These are phyloP conservation scores for silkworm (Bombyx mori) DNA, from an alignment of 1,140 invertebrate species.

Conservation along the genomic window DNA sequence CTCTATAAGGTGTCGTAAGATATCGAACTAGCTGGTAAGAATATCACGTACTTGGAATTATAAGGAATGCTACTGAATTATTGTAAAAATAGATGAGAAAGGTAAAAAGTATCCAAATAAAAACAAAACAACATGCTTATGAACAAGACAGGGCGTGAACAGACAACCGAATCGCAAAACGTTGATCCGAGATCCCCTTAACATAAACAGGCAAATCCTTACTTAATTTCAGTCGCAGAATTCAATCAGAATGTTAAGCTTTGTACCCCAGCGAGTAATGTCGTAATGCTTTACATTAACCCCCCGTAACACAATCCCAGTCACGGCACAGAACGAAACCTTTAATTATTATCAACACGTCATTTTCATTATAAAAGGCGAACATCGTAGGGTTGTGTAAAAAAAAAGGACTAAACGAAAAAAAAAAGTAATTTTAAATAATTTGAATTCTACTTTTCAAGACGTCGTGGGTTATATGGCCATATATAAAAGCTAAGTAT, in stretches of 20 bases:
- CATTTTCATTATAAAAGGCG: constrained; percentile 48
- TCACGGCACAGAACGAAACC: constrained; percentile 59
- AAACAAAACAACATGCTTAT: background rate
- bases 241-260: constrained; percentile 68
- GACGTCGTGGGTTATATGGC: too few species aligned
- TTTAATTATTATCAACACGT: constrained; percentile 73
- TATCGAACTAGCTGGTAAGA: too few species aligned
- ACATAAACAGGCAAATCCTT: constrained; percentile 67
- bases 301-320: constrained; percentile 41
- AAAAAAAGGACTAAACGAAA: too few species aligned
- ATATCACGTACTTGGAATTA: too few species aligned
- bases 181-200: constrained; percentile 58
- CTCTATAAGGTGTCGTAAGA: too few species aligned
- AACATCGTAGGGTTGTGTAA: too few species aligned
- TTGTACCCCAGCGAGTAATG: constrained; percentile 60
- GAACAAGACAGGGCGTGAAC: constrained; percentile 29
- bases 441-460: too few species aligned
- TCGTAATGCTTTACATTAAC: constrained; percentile 66
- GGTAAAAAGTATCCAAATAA: too few species aligned
- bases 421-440: too few species aligned
- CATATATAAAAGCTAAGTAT: too few species aligned
- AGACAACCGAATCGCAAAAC: constrained; percentile 47
- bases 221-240: constrained; percentile 68
- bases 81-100: too few species aligned
- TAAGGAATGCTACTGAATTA: too few species aligned